A percentile compares a stretch with the other conserved stretches of the same genome.
Conservation (phyloP, 2,888 invertebrate genomes). For the Morpho helenor region DNA sequence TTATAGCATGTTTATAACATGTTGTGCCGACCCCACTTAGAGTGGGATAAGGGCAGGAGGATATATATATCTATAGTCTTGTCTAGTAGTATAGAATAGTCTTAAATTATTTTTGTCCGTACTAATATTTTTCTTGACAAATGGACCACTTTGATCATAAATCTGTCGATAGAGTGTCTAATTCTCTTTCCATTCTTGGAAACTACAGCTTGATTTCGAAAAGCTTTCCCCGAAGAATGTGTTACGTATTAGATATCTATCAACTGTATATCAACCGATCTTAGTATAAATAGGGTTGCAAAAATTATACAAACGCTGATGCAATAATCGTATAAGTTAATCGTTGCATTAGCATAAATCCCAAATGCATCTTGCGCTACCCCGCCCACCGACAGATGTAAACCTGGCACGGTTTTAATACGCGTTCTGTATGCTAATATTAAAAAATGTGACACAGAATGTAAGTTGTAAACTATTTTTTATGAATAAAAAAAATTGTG, state of each 20-base stretch:
- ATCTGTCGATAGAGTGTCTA: too few species aligned
- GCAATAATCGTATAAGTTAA: constrained; percentile 32
- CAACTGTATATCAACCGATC: constrained; percentile 23
- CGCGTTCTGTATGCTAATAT: constrained; percentile 62
- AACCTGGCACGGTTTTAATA: constrained; percentile 46
- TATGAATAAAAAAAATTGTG: constrained; percentile 53
- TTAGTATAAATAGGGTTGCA: constrained; percentile 9
- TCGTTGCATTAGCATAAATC: constrained; percentile 64
- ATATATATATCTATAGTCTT: too few species aligned
- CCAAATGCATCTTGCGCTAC: constrained; percentile 46
- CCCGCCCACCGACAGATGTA: constrained; percentile 65
- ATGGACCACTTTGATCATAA: too few species aligned
- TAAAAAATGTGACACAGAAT: constrained; percentile 22
- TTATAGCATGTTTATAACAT: too few species aligned
- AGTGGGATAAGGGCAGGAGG: too few species aligned
- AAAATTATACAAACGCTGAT: constrained; percentile 16
- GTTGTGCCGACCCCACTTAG: too few species aligned
- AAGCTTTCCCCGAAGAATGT: too few species aligned
- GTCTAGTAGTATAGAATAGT: too few species aligned
- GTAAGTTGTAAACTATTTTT: constrained; percentile 48
- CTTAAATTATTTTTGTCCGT: too few species aligned
- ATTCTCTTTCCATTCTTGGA: too few species aligned
- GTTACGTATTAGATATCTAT: neutral
- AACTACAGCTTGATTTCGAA: too few species aligned
- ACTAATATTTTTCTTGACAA: too few species aligned